Base-by-base conservation (phyloP, 2,888 invertebrate species). In the Ariolimax columbianus region DNA sequence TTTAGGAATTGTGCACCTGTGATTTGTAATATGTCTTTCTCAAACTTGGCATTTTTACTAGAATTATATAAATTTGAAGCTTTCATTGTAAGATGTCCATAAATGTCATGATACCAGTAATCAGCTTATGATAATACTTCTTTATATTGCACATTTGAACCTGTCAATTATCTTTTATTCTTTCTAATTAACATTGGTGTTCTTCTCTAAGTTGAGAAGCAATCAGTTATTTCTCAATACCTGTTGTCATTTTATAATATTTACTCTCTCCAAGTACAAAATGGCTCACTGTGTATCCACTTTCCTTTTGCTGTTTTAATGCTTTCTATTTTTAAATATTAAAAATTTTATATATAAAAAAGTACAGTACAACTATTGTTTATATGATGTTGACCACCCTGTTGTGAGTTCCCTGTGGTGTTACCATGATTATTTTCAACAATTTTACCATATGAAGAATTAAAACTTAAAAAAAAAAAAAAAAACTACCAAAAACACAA, bases 351-450 rank as follows among this genome's bases (percentile, higher is more conserved):
- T 79, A 79, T 79, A 79, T 79, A 77, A 66, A 66, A 79, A 82
- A 82, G 43, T 68, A 63, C 51, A 36, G 78, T 83, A 83, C 51
- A 78, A 82, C 59, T 84, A 73, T 84, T 84, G 84, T 84, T 84
- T 84, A 78, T 70, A 72, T 78, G 79, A 85, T 82, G 85, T 85
- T 85, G 85, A 78, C 77, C 80, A 85, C 85, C 75, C 77, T 85
- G 85, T 85, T 82, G 85, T 85, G 85, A 85, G 77, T 85, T 85
- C 81, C 85, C 82, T 85, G 85, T 85, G 85, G 85, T 85, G 85
- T 85, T 85, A 77, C 82, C 59, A 77, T 85, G 77, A 82, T 85
- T 81, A 81, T 85, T 85, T 85, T 85, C 81, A 85, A 85, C 81
- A 81, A 82, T 81, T 84, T 85, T 82, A 82, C 80, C 82, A 85